Conservation (phyloP, 2,888 invertebrate species). For the Lamproptera curius region DNA sequence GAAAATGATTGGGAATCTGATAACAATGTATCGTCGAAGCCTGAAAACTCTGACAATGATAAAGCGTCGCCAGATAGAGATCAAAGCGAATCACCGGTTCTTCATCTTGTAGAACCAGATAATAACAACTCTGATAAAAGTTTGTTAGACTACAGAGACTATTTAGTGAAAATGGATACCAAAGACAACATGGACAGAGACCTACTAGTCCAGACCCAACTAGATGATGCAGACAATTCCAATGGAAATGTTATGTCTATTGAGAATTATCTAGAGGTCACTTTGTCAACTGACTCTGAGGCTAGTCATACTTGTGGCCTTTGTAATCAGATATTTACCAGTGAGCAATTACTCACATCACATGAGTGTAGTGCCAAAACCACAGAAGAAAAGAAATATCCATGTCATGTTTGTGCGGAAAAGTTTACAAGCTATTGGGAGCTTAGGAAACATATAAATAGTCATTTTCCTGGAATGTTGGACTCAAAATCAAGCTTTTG, state of each 20-base stretch:
- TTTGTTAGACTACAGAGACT: slow-evolving; percentile 60
- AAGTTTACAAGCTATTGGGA: slow-evolving; percentile 75
- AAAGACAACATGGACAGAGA: slow-evolving; percentile 62
- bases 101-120: slow-evolving; percentile 69
- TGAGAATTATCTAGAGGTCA: slow-evolving; percentile 74
- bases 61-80: slow-evolving; percentile 66
- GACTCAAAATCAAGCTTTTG: slow-evolving; percentile 76
- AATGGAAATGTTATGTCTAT: slow-evolving; percentile 74
- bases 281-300: slow-evolving; percentile 72
- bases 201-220: slow-evolving; percentile 50
- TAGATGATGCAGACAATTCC: slow-evolving; percentile 68
- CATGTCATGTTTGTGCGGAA: slow-evolving; percentile 72
- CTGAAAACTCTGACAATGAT: slow-evolving; percentile 70
- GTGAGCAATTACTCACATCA: slow-evolving; percentile 60
- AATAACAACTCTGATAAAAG: slow-evolving; percentile 67
- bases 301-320: slow-evolving; percentile 71
- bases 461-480: slow-evolving; percentile 72
- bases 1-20: slow-evolving; percentile 75
- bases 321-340: slow-evolving; percentile 72
- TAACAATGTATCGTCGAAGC: slow-evolving; percentile 67
- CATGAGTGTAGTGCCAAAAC: slow-evolving; percentile 69
- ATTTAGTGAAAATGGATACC: slow-evolving; percentile 60
- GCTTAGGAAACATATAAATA: slow-evolving; percentile 70
- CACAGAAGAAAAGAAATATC: slow-evolving; percentile 71
- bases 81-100: slow-evolving; percentile 65